phyloP scores from a whole-genome alignment of 2,113 vertebrate species.

The Forbesichthys papilliferus region DNA sequence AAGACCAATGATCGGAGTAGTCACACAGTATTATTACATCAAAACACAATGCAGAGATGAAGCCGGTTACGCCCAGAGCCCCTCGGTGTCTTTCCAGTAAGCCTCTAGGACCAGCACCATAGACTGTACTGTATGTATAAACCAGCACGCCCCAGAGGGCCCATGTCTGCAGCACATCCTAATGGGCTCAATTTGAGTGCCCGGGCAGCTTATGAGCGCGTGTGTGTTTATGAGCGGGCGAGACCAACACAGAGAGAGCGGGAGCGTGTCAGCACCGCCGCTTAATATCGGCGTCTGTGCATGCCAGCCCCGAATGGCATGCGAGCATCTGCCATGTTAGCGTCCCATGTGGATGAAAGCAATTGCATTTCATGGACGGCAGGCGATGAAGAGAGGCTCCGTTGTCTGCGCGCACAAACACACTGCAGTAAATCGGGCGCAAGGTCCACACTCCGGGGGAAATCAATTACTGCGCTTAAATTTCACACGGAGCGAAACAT shows the following conservation, averaged over 20 bases:
- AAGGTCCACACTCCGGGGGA: slow-evolving; percentile 47
- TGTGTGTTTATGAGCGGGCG: background rate
- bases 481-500: slow-evolving; percentile 13
- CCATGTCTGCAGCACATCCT: background rate
- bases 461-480: slow-evolving; percentile 56
- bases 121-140: no score
- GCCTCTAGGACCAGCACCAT: background rate
- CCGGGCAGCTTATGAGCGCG: background rate
- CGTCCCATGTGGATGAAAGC: slow-evolving; percentile 55
- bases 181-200: background rate
- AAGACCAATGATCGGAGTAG: no score
- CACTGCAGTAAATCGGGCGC: slow-evolving; percentile 44
- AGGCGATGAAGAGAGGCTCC: slow-evolving; percentile 52
- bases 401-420: slow-evolving; percentile 49
- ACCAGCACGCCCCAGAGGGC: background rate
- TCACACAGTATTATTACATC: no score
- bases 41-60: background rate
- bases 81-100: background rate
- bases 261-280: slow-evolving; percentile 11
- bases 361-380: slow-evolving; percentile 61
- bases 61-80: background rate
- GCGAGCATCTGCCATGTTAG: slow-evolving; percentile 29
- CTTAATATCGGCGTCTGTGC: slow-evolving; percentile 35
- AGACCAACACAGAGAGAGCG: background rate
- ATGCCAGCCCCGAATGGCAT: slow-evolving; percentile 24